Evolutionary conservation across 2,113 vertebrate genomes (phyloP), one percentile per base, ranked within the genome.

Genomic region (Nibea albiflora): DNA sequence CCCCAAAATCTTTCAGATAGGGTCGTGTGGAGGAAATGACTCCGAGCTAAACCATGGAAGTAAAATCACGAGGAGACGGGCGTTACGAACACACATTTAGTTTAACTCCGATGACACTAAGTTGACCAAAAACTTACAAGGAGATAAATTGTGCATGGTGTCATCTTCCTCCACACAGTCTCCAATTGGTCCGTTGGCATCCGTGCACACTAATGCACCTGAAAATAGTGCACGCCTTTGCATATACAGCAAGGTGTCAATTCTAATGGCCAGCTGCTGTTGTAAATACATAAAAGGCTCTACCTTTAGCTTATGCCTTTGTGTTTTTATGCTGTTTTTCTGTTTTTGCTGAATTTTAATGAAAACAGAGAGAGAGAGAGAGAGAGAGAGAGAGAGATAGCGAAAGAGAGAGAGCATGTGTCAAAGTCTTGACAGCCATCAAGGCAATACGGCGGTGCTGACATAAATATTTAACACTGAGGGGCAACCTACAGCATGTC

Each of bases 381-480:
- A 26, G 31, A 31, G 22, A 66, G 80, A 68, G 46, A 86, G 80
- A 91, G 84, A 83, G 76, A 89, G 87, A 88, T 35, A 83, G 70
- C 77, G 85, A 80, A 74, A 87, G 90, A 90, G 87, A 88, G 90
- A 89, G 92, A 85, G 87, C 89, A 89, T 56, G 90, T 94, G 95
- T 95, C 94, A 95, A 88, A 92, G 85, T 88, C 93, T 71, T 94
- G 95, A 95, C 94, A 94, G 91, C 93, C 93, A 92, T 94, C 94
- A 94, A 88, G 88, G 90, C 90, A 92, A 80, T 91, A 91, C 94
- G 76, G 78, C 76, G 50, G 78, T 89, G 90, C 93, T 93, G 93
- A 94, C 93, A 95, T 95, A 94, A 94, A 95, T 95, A 94, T 95
- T 94, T 94, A 95, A 95, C 93, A 93, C 90, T 78, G 93, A 92